Evolutionary conservation across 2,113 vertebrate species (phyloP), one percentile per base, ranked within the genome.

Genomic region (Oreochromis spilurus): DNA sequence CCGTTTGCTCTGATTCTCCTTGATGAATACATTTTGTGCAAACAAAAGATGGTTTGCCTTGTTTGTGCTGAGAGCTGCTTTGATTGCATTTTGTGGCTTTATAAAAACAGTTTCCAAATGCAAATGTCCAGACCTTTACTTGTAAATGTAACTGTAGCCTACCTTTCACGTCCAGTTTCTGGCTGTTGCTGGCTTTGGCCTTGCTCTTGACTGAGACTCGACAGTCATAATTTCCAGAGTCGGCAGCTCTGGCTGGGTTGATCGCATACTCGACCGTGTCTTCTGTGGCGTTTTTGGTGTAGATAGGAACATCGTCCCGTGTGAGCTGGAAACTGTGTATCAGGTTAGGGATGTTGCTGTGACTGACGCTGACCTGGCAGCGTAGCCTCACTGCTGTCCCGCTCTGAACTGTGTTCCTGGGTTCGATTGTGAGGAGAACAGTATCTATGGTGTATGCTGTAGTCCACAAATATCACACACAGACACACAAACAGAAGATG

Each of bases 221-320:
- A 84, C 96, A 97, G 10, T 84, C 82, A 31, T 96, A 96, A 14
- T 1, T 86, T 2, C 96, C 96, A 2, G 96, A 94, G 91, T 96
- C 87, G 0, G 88, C 94, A 3, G 92, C 94, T 40, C 96, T 89
- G 87, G 94, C 95, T 0, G 90, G 87, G 48, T 4, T n/a, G 7
- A 97, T 92, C 4, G 19, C 52, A 43, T 89, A 91, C 0, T 3
- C 4, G 14, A 92, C 14, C 1, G 9, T n/a, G 24, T 92, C 72
- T 1, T 84, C 16, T 7, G 36, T 72, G 34, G 88, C 90, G 48
- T 88, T 90, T 0, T 43, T 19, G 31, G 88, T 36, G 89, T 93
- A 36, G 77, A 96, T 11, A 29, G 6, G 4, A 3, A 36, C 2
- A 9, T 84, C 88, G 10, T 96, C 50, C 62, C 1, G 62, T 1